These are phyloP conservation scores for Pentalonia nigronervosa DNA, from an alignment of 1,140 invertebrate genomes.

Conservation along the genomic window DNA sequence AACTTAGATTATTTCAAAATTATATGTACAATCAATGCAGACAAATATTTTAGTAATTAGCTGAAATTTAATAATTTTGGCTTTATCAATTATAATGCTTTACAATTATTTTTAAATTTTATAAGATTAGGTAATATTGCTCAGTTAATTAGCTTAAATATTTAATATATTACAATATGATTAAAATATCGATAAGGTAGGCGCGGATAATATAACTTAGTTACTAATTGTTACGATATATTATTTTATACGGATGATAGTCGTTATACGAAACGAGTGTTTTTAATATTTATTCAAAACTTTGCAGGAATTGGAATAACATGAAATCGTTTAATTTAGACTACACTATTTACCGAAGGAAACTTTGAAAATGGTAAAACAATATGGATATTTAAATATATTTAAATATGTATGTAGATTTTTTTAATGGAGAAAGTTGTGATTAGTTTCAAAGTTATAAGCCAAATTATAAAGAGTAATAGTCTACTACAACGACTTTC, in stretches of 20 bases:
- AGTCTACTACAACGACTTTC: background rate
- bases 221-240: background rate
- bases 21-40: too few species aligned
- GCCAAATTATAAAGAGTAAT: constrained; percentile 8
- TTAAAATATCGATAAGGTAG: background rate
- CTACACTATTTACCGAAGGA: background rate
- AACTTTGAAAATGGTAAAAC: background rate
- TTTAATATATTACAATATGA: background rate
- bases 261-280: background rate
- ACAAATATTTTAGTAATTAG: background rate
- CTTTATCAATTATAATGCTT: too few species aligned
- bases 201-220: background rate
- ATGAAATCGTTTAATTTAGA: constrained; percentile 3
- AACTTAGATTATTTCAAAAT: background rate
- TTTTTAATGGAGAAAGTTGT: constrained; percentile 36
- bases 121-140: background rate
- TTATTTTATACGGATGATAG: background rate
- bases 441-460: constrained; percentile 3
- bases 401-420: constrained; percentile 24
- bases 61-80: background rate
- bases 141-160: background rate
- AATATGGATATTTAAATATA: background rate
- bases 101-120: background rate
- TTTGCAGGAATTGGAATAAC: background rate
- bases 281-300: background rate